These are phyloP conservation scores for Philhelius pedissequus DNA, from an alignment of 2,888 invertebrate genomes.

Conservation along the genomic window DNA sequence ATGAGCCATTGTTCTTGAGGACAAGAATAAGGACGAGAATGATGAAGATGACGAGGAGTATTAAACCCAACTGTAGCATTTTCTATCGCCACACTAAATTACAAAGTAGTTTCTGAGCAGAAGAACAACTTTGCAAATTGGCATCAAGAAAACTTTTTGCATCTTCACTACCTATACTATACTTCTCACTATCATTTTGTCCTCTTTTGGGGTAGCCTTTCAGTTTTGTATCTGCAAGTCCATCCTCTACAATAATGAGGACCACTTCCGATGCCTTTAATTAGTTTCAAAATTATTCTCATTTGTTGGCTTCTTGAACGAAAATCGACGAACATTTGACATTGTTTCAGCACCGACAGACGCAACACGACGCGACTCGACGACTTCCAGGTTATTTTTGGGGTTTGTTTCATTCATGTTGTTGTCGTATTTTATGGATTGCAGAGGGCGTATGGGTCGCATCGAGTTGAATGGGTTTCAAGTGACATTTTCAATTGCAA, in stretches of 20 bases:
- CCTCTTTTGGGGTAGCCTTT: neutral
- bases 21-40: neutral
- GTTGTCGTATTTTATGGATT: neutral
- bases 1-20: conserved; percentile 23
- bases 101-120: neutral
- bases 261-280: conserved; percentile 55
- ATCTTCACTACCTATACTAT: conserved; percentile 9
- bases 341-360: conserved; percentile 30
- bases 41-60: too few species aligned
- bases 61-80: neutral
- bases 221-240: neutral
- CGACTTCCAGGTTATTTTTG: neutral
- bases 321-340: conserved; percentile 40
- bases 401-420: conserved; percentile 1
- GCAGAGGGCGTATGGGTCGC: neutral
- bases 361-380: too few species aligned
- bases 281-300: conserved; percentile 55
- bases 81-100: conserved; percentile 4
- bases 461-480: neutral
- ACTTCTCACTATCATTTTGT: neutral
- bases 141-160: conserved; percentile 40
- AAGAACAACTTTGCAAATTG: conserved; percentile 46
- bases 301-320: neutral
- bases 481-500: conserved; percentile 11
- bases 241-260: neutral